Evolutionary conservation across 2,797 vertebrate species (phyloP).

Genomic region (Oryzias dopingdopingensis): DNA sequence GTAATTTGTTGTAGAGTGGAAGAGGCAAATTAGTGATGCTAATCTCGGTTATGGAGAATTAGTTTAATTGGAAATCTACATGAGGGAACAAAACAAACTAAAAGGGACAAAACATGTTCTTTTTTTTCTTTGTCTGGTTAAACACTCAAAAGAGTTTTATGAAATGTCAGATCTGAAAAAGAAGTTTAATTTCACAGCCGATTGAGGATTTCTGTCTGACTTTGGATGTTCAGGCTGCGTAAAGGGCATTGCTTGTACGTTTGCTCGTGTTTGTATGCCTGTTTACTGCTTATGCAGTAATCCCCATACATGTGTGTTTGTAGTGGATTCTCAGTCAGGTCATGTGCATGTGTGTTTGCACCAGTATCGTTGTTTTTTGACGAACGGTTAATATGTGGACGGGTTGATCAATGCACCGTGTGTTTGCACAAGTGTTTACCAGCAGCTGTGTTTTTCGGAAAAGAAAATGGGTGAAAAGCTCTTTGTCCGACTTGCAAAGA

Average conservation of each 20-base stretch:
- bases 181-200: conserved; percentile 76
- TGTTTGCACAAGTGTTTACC: conserved; percentile 45
- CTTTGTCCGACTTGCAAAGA: conserved; percentile 60
- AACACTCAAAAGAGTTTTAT: conserved; percentile 55
- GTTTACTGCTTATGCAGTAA: conserved; percentile 9
- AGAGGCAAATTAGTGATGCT: conserved; percentile 65
- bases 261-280: conserved; percentile 19
- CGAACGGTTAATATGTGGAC: conserved; percentile 24
- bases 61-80: conserved; percentile 68
- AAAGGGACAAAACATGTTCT: neutral
- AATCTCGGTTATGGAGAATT: conserved; percentile 63
- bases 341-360: conserved; percentile 17
- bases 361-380: conserved; percentile 17
- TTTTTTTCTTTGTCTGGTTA: conserved; percentile 62
- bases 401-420: conserved; percentile 22
- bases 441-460: conserved; percentile 70
- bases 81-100: conserved; percentile 15
- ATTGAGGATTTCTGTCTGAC: conserved; percentile 57
- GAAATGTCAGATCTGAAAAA: conserved; percentile 54
- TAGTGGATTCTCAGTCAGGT: conserved; percentile 18
- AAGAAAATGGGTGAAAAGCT: conserved; percentile 57
- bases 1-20: conserved; percentile 60
- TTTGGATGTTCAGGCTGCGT: conserved; percentile 19
- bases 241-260: conserved; percentile 20
- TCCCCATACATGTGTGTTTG: neutral